Evolutionary conservation across 2,797 vertebrate genomes (phyloP), one percentile per base, ranked within the genome.

Genomic region (Natrix natrix): DNA sequence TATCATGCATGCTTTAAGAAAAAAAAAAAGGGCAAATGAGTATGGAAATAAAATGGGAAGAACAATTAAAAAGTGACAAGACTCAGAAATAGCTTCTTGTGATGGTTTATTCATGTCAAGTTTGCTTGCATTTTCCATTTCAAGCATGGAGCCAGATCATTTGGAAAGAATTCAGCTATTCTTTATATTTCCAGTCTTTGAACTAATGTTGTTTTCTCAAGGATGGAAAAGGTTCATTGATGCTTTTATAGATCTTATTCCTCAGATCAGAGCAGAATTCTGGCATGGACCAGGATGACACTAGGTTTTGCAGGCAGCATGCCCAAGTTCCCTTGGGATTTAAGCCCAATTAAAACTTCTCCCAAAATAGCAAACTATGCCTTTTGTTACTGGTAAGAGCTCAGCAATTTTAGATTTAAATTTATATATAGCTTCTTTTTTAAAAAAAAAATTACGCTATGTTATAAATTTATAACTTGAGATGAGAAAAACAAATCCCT

Each of bases 181-280:
- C 89, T 93, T 97, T 95, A 96, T 95, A 96, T 95, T 48, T 59
- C 26, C 60, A 89, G 22, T 61, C 32, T 60, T 89, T 60, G 88
- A 60, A 43, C 20, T 89, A 96, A 97, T 97, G 96, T 96, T 97
- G 95, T 96, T 57, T 37, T 57, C 7, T 96, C 88, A 93, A 95
- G 91, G 91, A 94, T 94, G 96, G 57, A 94, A 95, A 94, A 93
- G 0, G 91, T 93, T 94, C 69, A 94, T 95, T 96, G 95, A 96
- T 96, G n/a, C 55, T 37, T 88, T 56, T 87, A 56, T 88, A 32
- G 56, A 88, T 32, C 55, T 59, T 57, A 28, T 88, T 88, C 55
- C 94, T 96, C 95, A 96, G 95, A 96, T 96, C 96, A 96, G 55
- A 92, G 92, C 92, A 95, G 95, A 94, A 96, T 95, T 95, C 95